Percentiles rank a stretch among this genome's conserved stretches.
These are phyloP conservation scores for Graptemys geographica DNA, from an alignment of 2,797 vertebrate species.

Conservation along the genomic window DNA sequence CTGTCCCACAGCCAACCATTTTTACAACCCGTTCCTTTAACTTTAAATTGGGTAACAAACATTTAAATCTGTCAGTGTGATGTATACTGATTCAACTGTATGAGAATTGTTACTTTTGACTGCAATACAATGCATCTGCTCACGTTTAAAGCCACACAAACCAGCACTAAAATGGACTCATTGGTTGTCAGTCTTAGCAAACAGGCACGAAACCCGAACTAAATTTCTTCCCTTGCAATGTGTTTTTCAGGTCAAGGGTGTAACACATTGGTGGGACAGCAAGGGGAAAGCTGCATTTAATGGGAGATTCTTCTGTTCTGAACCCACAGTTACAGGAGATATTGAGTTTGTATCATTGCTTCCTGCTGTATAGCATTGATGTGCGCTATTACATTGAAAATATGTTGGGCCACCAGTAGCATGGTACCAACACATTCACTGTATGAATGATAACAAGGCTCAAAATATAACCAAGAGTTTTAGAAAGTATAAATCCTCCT, in stretches of 20 bases:
- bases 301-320: neutral
- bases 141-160: neutral
- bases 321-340: neutral
- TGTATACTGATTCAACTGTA: neutral
- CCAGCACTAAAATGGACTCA: neutral
- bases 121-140: neutral
- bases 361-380: neutral
- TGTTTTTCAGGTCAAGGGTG: neutral
- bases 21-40: neutral
- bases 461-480: neutral
- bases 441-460: neutral
- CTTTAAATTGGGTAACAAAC: neutral
- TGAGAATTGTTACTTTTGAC: neutral
- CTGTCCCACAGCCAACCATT: neutral
- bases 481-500: neutral
- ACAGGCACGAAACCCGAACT: neutral
- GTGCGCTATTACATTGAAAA: neutral
- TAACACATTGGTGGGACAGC: neutral
- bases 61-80: neutral
- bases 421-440: neutral
- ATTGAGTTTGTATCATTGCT: neutral
- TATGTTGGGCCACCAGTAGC: neutral
- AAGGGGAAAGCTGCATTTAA: neutral
- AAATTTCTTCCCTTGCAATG: neutral
- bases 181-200: neutral